A percentile compares a stretch with the other conserved stretches of the same genome.
phyloP scores from a whole-genome alignment of 2,888 invertebrate species.

The Drepanosiphum platanoidis region DNA sequence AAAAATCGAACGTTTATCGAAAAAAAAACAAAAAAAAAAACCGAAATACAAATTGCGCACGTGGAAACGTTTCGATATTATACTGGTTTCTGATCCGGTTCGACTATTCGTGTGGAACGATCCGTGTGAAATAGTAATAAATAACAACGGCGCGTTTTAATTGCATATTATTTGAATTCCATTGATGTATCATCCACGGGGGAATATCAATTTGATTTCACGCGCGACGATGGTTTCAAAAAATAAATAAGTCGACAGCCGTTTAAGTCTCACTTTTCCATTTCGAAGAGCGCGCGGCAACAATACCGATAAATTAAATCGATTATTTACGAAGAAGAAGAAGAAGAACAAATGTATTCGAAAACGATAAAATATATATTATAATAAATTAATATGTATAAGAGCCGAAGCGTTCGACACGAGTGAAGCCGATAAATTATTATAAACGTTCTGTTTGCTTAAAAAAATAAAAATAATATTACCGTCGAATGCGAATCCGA shows the following conservation, averaged over 20 bases:
- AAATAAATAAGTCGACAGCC: constrained; percentile 11
- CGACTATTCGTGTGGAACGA: not conserved
- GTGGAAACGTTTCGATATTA: not conserved
- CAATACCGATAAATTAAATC: constrained; percentile 17
- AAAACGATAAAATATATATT: not conserved
- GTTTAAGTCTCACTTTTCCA: not conserved
- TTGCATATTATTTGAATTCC: constrained; percentile 38
- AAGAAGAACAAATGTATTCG: not conserved
- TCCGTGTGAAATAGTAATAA: constrained; percentile 12
- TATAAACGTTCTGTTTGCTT: not conserved
- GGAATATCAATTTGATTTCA: constrained; percentile 23
- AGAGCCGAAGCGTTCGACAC: not conserved
- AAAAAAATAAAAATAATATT: not conserved
- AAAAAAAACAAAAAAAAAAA: constrained; percentile 9
- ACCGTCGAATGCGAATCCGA: not conserved
- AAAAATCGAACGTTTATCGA: constrained; percentile 11
- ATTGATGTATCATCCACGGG: no score
- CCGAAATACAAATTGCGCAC: not conserved
- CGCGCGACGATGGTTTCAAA: not conserved
- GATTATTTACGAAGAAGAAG: not conserved
- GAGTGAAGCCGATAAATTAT: not conserved
- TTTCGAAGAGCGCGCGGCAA: not conserved
- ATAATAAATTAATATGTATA: not conserved
- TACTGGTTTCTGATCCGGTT: constrained; percentile 48
- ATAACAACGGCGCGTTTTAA: constrained; percentile 1